These are phyloP conservation scores for Amblyopsis rosae DNA, from an alignment of 2,113 vertebrate genomes.

Conservation along the genomic window DNA sequence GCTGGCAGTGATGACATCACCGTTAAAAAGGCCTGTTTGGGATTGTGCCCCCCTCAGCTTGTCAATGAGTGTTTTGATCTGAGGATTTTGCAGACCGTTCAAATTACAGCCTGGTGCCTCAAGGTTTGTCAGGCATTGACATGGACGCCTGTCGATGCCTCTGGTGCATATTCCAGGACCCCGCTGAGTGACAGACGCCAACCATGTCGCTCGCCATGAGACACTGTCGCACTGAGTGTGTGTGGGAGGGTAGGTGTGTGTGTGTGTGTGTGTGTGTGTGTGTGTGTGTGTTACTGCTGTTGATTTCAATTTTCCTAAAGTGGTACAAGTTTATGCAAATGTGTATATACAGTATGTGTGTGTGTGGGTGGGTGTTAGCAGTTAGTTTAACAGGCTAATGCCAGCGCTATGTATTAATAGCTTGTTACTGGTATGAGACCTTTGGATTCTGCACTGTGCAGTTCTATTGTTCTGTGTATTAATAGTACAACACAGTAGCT, in stretches of 20 bases:
- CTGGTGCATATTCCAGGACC: constrained; percentile 61
- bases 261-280: constrained; percentile 3
- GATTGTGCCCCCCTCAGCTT: constrained; percentile 65
- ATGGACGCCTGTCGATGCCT: constrained; percentile 72
- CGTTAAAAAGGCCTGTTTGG: constrained; percentile 69
- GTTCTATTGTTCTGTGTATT: background rate
- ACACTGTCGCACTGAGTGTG: constrained; percentile 36
- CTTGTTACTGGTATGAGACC: constrained; percentile 10
- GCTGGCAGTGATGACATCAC: constrained; percentile 37
- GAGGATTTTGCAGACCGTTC: constrained; percentile 74
- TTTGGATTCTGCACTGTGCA: too few species aligned
- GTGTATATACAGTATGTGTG: background rate
- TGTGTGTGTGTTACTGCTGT: constrained; percentile 2
- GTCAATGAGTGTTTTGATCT: constrained; percentile 79
- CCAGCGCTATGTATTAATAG: constrained; percentile 11
- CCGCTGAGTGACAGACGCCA: constrained; percentile 69
- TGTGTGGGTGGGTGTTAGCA: background rate
- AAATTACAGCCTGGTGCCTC: constrained; percentile 76
- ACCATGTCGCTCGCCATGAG: constrained; percentile 30
- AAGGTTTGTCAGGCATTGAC: constrained; percentile 77
- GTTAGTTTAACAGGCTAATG: constrained; percentile 31
- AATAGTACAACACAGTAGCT: constrained; percentile 21
- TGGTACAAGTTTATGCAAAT: too few species aligned
- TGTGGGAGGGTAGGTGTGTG: constrained; percentile 3
- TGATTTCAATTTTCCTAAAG: too few species aligned